A percentile compares a stretch with the other conserved stretches of the same genome.
Conservation (phyloP, 2,113 vertebrate species). For the Phylloscopus trochilus region DNA sequence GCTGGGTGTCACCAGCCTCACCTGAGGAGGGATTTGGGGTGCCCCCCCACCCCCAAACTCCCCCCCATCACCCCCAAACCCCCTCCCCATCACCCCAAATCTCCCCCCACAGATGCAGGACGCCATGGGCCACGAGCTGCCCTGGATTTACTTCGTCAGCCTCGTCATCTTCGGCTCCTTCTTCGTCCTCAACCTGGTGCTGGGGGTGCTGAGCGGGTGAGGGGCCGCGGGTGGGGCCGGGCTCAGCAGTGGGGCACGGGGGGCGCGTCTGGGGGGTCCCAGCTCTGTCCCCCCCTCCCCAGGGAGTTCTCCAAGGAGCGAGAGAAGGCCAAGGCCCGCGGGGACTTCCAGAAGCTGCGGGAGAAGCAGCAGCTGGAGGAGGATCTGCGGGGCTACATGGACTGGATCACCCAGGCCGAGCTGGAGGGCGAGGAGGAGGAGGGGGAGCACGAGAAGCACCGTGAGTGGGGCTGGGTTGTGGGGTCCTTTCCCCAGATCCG, state of each 20-base stretch:
- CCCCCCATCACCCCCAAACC: background rate
- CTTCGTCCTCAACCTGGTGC: slow-evolving; percentile 92
- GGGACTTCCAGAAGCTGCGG: slow-evolving; percentile 91
- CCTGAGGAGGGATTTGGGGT: background rate
- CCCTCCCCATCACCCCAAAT: background rate
- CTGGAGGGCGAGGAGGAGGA: slow-evolving; percentile 69
- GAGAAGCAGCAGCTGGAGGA: slow-evolving; percentile 95
- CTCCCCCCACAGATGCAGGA: slow-evolving; percentile 93
- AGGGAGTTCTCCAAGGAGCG: slow-evolving; percentile 71
- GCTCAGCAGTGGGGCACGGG: background rate
- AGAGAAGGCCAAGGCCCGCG: slow-evolving; percentile 92
- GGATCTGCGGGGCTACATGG: slow-evolving; percentile 94
- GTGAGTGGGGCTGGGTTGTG: background rate
- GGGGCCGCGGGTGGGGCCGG: accelerated
- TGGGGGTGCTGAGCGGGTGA: slow-evolving; percentile 94
- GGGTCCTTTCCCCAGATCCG: background rate
- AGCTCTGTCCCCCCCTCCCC: background rate
- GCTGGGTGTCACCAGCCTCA: background rate
- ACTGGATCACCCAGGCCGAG: slow-evolving; percentile 96
- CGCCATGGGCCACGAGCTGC: slow-evolving; percentile 88
- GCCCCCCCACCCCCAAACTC: too few species aligned
- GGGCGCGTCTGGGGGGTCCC: background rate
- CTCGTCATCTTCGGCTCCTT: slow-evolving; percentile 94
- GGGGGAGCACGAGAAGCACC: slow-evolving; percentile 50
- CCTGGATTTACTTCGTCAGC: slow-evolving; percentile 93